phyloP scores from a whole-genome alignment of 2,113 vertebrate genomes.

The Perognathus longimembris region DNA sequence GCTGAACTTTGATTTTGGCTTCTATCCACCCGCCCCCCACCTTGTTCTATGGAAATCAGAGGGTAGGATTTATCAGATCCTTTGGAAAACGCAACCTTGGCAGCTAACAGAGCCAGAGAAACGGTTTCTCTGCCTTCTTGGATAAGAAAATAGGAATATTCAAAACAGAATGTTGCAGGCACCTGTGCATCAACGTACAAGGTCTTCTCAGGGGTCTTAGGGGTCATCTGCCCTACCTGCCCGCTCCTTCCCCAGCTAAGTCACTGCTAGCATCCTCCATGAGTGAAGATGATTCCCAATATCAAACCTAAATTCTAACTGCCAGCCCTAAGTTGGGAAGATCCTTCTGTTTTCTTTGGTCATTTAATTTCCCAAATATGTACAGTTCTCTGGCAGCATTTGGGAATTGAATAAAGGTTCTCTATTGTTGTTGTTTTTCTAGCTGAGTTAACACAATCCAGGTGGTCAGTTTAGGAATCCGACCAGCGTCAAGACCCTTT shows the following conservation, averaged over 20 bases:
- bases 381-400: background rate
- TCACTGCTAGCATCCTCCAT: background rate
- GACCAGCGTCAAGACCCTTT: background rate
- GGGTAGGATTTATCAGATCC: background rate
- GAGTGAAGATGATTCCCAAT: slow-evolving; percentile 20
- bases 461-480: slow-evolving; percentile 4
- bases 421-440: background rate
- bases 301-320: background rate
- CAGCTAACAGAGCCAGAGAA: background rate
- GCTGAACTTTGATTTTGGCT: too few relatives aligned
- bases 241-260: background rate
- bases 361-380: slow-evolving; percentile 27
- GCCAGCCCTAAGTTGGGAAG: background rate
- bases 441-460: background rate
- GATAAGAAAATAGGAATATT: background rate
- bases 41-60: background rate
- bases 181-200: background rate
- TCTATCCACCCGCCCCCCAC: background rate
- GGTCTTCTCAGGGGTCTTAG: background rate
- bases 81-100: background rate
- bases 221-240: background rate
- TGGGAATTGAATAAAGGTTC: background rate
- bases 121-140: background rate
- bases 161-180: background rate
- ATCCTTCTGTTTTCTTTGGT: slow-evolving; percentile 41